Percentiles rank a stretch among this genome's conserved stretches.
Conservation (phyloP, 2,113 vertebrate genomes). For the Nipponia nippon region DNA sequence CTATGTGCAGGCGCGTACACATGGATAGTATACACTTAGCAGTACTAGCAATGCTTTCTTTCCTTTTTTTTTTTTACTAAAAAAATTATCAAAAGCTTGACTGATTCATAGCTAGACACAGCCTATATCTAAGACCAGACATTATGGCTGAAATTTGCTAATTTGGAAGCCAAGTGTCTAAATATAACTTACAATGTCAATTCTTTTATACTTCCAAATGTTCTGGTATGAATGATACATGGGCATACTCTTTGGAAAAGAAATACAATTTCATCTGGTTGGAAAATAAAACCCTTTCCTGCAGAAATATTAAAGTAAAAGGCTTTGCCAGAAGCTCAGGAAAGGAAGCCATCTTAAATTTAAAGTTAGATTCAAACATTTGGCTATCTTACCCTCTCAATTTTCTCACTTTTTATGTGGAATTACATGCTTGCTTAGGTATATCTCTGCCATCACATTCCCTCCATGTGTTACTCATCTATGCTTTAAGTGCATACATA, state of each 20-base stretch:
- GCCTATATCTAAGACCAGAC: not conserved
- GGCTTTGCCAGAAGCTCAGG: not conserved
- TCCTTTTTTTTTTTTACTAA: not conserved
- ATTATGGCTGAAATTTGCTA: not conserved
- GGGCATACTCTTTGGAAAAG: not conserved
- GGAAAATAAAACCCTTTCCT: not conserved
- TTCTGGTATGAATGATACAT: not conserved
- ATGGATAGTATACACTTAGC: not conserved
- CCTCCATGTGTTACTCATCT: not conserved
- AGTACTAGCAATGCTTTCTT: not conserved
- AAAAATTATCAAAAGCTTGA: not conserved
- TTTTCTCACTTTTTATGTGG: not conserved
- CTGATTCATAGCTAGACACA: not conserved
- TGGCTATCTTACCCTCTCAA: not conserved
- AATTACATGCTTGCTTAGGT: not conserved
- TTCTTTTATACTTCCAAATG: not conserved
- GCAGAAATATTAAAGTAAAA: not conserved
- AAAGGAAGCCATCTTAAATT: not conserved
- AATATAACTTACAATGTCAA: not conserved
- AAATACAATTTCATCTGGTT: not conserved
- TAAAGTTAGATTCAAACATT: not conserved
- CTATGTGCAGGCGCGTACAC: not conserved
- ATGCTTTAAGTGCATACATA: not conserved
- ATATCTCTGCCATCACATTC: not conserved
- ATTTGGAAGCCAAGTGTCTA: not conserved